Evolutionary conservation across 2,797 vertebrate species (phyloP).

Genomic region (Malurus leucopterus): DNA sequence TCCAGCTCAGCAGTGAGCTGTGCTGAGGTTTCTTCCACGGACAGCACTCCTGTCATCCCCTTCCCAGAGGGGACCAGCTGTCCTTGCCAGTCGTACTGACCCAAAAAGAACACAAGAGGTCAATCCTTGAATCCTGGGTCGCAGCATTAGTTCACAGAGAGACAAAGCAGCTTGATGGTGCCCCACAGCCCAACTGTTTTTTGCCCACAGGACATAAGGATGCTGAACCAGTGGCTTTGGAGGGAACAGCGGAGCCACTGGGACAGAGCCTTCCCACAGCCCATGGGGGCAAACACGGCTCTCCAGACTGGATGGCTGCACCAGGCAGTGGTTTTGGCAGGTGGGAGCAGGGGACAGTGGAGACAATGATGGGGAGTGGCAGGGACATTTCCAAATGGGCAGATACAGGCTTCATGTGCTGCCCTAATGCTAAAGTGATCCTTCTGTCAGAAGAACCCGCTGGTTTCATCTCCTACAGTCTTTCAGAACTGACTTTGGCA

Average conservation of each 20-base stretch:
- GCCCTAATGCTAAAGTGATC: background rate
- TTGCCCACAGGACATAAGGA: background rate
- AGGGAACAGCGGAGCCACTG: background rate
- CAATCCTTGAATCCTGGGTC: background rate
- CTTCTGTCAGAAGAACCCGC: background rate
- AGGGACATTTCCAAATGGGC: background rate
- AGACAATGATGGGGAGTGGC: background rate
- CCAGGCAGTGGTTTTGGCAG: background rate
- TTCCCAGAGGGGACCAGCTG: slow-evolving; percentile 52
- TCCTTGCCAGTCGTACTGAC: slow-evolving; percentile 69
- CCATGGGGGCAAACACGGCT: background rate
- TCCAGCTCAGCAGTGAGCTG: slow-evolving; percentile 56
- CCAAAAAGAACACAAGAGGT: background rate
- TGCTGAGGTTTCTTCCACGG: slow-evolving; percentile 63
- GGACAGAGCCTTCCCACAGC: background rate
- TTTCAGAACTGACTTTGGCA: background rate
- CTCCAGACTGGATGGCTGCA: background rate
- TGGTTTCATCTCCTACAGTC: background rate
- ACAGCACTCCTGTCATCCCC: slow-evolving; percentile 66
- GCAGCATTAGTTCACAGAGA: background rate
- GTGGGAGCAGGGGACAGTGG: background rate
- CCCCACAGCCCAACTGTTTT: background rate
- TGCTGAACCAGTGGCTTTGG: background rate
- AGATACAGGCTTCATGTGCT: background rate
- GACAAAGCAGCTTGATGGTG: background rate